Base-by-base conservation (phyloP, 2,113 vertebrate genomes). In the Sinocyclocheilus rhinocerous region DNA sequence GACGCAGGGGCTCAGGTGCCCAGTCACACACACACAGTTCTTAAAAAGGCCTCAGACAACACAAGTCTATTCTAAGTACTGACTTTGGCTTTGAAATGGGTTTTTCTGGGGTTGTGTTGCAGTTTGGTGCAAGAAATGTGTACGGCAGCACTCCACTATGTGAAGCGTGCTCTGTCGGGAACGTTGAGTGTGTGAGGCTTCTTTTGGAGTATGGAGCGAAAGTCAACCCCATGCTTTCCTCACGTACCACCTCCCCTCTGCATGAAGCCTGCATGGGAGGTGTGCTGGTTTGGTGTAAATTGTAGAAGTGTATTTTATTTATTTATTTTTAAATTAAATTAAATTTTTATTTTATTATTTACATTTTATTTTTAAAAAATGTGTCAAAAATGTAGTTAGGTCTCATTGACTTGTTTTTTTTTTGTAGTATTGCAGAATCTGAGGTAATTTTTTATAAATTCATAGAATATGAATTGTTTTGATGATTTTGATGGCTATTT, bases 231-330 rank as follows among this genome's bases (percentile, higher is more conserved):
- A 94, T 96, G 0, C 94, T 98, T 0, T 94, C 93, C 45, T 95
- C 94, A 11, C 93, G 92, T 89, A 97, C 97, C 0, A 96, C 96
- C 0, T 98, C 97, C 0, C 97, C 97, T 0, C 95, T 99, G 13
- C 97, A 98, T 0, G 98, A 99, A 86, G 97, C 98, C 91, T 98
- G 98, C 93, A 96, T 98, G 95, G 97, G 95, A 0, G 98, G 98
- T 97, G 72, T 92, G 91, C 7, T 18, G 15, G 50, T 29, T 67
- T 72, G 29, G 29, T 33, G 36, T 36, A 36, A 4, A 36, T 6
- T 36, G 36, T 36, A 36, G 36, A 36, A 36, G 36, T 72, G 20
- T 72, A 39, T 39, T 39, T 39, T 39, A 39, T 39, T 39, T 39
- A 39, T 39, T 39, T 39, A 39, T 39, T 39, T 39, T 39, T 39